A percentile compares a stretch with the other conserved stretches of the same genome.
phyloP scores from a whole-genome alignment of 2,113 vertebrate genomes.

The Dolichallabes microphthalmus region DNA sequence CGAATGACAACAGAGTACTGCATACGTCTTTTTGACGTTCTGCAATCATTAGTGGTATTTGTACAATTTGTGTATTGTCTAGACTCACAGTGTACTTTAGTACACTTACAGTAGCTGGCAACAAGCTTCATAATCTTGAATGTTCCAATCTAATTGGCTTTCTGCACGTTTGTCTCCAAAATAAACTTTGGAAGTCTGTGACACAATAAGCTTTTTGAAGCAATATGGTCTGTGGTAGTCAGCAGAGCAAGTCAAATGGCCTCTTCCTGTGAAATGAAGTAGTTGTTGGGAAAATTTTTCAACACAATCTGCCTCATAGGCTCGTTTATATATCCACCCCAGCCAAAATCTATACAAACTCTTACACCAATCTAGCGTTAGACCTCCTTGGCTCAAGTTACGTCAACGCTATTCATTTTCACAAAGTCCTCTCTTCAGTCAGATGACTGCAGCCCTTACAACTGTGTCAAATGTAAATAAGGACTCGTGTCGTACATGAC shows the following conservation, averaged over 20 bases:
- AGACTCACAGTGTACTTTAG: background rate
- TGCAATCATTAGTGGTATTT: background rate
- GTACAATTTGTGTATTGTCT: background rate
- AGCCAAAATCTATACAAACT: no score
- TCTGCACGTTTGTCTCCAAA: background rate
- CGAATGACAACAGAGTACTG: no score
- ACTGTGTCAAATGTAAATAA: conserved; percentile 67
- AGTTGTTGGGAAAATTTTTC: background rate
- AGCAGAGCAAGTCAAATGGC: background rate
- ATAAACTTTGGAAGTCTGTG: background rate
- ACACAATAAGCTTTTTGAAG: background rate
- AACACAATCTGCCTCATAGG: background rate
- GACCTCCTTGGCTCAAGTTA: background rate
- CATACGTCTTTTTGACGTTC: no score
- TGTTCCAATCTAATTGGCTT: background rate
- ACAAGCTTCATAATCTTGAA: background rate
- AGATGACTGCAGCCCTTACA: conserved; percentile 34
- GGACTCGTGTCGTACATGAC: conserved; percentile 58
- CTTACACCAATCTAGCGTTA: no score
- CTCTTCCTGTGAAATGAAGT: background rate
- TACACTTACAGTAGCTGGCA: background rate
- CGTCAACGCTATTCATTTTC: background rate
- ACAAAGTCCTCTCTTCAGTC: conserved; percentile 49
- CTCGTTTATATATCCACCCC: background rate
- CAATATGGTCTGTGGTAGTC: background rate